Evolutionary conservation across 1,140 invertebrate genomes (phyloP), one percentile per base, ranked within the genome.

Genomic region (Leptopilina boulardi): DNA sequence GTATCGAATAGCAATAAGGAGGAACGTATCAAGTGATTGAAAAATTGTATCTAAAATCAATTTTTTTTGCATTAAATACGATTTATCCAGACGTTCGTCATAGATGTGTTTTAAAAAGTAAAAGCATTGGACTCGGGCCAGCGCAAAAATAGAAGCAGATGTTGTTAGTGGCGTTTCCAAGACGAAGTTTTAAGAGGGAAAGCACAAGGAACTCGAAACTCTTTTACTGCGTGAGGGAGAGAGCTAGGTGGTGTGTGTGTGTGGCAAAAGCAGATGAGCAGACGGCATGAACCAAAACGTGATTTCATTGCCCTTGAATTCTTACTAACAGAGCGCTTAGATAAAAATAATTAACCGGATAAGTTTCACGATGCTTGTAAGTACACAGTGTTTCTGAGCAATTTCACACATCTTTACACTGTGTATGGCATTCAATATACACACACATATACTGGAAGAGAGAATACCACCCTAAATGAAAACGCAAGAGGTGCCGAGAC

Each of bases 61-160:
- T n/a, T n/a, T n/a, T n/a, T n/a, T n/a, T n/a, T n/a, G n/a, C n/a
- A n/a, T n/a, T n/a, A 23, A 26, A 11, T 23, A 90, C 89, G 87
- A 91, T 88, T 87, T 83, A 87, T 89, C 87, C 84, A 87, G 88
- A 85, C 86, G 86, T 89, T 90, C 88, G 87, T 90, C 86, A 90
- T 89, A 90, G 83, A 84, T 79, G 79, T 77, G 76, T 83, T 89
- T 91, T 90, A 87, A 90, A 90, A 90, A 90, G 85, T 89, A 87
- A 89, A 84, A 89, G 85, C 85, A 87, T 90, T 91, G 90, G 90
- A 90, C 85, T 86, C 85, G 85, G 88, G 89, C 90, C 90, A 91
- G 84, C 85, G 88, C 89, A 90, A 90, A 91, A 91, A 91, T 91
- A 91, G 90, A 90, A 91, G 89, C 89, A 91, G 88, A 91, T 91